Evolutionary conservation across 1,140 invertebrate species (phyloP), one percentile per base, ranked within the genome.

Genomic region (Piezodorus guildinii): DNA sequence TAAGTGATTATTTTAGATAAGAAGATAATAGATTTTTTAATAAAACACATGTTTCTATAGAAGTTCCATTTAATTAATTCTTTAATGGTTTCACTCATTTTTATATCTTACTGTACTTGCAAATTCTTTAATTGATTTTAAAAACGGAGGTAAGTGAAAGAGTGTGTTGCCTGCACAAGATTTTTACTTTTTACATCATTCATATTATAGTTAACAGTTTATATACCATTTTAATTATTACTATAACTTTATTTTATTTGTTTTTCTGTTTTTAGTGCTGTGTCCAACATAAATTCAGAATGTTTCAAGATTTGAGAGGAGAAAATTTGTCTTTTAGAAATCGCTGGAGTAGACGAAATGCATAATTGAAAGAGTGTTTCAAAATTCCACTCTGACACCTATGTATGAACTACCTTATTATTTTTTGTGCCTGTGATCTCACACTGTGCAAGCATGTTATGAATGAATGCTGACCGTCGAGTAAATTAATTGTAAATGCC

Each of bases 211-310:
- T n/a, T n/a, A n/a, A n/a, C n/a, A n/a, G n/a, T n/a, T n/a, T n/a
- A n/a, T 39, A 12, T 39, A 10, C 12, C 1, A 39, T 10, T 39
- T 10, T 39, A 10, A 12, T 10, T 39, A 39, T 39, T 8, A 39
- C 12, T 61, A 5, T 60, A 34, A 14, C 14, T 44, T 43, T 30
- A 27, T 54, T 44, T 63, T 34, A 60, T 46, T 30, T 10, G n/a
- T 66, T 14, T 67, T 65, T 70, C 70, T 69, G 68, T 49, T 75
- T 74, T 46, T 70, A 76, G 74, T 76, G 68, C 74, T 76, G 66
- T 76, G 75, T 68, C 75, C 75, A 52, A 76, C 75, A 68, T 76
- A 75, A 30, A 44, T 43, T 60, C 12, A 30, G 15, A 60, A 34
- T 34, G 10, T 27, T 58, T 58, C 23, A 58, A 58, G 54, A 58